Conservation (phyloP, 2,797 vertebrate genomes). For the Lateolabrax maculatus region DNA sequence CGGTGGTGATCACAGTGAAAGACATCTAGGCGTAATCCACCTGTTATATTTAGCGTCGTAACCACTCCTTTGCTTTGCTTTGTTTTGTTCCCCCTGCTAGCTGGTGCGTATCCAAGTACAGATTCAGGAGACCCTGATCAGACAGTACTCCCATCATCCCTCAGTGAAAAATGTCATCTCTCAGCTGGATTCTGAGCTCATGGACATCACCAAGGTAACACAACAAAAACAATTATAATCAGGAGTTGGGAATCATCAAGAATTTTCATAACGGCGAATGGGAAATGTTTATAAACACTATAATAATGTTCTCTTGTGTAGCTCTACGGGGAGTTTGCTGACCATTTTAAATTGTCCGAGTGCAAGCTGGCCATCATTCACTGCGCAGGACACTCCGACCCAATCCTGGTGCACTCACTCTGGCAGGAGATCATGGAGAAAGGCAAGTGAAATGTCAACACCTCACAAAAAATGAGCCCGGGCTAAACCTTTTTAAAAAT, state of each 20-base stretch:
- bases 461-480: not conserved
- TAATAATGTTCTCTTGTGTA: conserved; percentile 56
- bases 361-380: conserved; percentile 99
- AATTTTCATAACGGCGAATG: not conserved
- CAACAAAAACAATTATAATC: not conserved
- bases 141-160: conserved; percentile 93
- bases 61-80: not conserved
- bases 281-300: not conserved
- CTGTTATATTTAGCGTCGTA: not conserved
- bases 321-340: conserved; percentile 98
- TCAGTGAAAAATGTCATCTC: conserved; percentile 93
- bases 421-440: conserved; percentile 99
- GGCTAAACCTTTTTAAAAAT: not conserved
- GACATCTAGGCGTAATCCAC: not conserved
- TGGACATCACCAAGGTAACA: conserved; percentile 97
- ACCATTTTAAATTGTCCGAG: conserved; percentile 95
- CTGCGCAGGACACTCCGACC: conserved; percentile 95
- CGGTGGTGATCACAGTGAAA: not conserved
- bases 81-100: conserved; percentile 70
- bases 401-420: conserved; percentile 94
- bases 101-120: conserved; percentile 98
- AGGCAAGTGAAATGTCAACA: conserved; percentile 80
- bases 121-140: conserved; percentile 94
- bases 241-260: not conserved
- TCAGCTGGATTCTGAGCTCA: conserved; percentile 94